Conservation (phyloP, 1,140 invertebrate genomes). For the Drosophila pachea region DNA sequence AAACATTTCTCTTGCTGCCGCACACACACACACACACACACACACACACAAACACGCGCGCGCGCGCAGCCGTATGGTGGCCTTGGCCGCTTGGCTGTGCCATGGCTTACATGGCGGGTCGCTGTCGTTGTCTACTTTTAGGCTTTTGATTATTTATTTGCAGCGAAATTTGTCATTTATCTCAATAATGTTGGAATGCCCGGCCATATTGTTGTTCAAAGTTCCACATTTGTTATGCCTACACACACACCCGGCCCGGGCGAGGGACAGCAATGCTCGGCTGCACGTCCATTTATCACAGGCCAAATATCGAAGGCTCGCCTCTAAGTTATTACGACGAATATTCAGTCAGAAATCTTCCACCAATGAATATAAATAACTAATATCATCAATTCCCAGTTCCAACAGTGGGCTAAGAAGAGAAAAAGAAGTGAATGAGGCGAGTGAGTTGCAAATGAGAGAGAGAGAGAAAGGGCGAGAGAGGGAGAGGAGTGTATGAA, state of each 20-base stretch:
- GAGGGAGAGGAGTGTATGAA: neutral
- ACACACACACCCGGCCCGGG: neutral
- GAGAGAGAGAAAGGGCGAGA: neutral
- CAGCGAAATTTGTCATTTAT: constrained; percentile 36
- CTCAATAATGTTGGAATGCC: constrained; percentile 36
- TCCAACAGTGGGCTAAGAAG: neutral
- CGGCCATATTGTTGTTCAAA: constrained; percentile 21
- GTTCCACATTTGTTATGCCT: constrained; percentile 11
- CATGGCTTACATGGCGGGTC: neutral
- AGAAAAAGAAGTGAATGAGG: neutral
- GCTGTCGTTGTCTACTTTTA: constrained; percentile 17
- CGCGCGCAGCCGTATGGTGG: neutral
- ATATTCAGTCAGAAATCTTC: constrained; percentile 25
- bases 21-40: constrained; percentile 1
- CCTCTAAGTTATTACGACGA: constrained; percentile 18
- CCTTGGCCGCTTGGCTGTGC: constrained; percentile 19
- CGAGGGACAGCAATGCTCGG: neutral
- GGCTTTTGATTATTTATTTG: constrained; percentile 34
- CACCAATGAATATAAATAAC: constrained; percentile 37
- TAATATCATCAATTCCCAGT: neutral
- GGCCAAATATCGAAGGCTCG: constrained; percentile 14
- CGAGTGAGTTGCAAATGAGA: neutral
- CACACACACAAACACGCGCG: neutral
- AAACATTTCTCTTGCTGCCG: constrained; percentile 51
- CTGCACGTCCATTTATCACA: constrained; percentile 34